These are phyloP conservation scores for Gavialis gangeticus DNA, from an alignment of 2,113 vertebrate species.

Conservation along the genomic window DNA sequence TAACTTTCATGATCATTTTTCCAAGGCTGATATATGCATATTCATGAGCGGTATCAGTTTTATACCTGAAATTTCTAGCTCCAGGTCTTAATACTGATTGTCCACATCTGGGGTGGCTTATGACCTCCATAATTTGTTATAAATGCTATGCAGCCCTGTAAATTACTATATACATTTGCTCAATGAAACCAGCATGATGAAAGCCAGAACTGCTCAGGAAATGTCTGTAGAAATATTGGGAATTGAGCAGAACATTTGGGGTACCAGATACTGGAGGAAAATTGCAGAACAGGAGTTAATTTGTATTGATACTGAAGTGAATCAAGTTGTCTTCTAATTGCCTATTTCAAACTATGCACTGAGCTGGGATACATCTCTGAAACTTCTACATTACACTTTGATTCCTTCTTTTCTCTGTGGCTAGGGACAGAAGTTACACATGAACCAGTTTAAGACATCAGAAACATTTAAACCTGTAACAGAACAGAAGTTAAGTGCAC, in stretches of 20 bases:
- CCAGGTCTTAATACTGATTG: background rate
- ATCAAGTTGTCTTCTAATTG: constrained; percentile 51
- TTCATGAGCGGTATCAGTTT: background rate
- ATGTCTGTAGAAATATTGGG: constrained; percentile 24
- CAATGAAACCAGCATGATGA: constrained; percentile 60
- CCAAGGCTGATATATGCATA: background rate
- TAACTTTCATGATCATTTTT: background rate
- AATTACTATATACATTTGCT: background rate
- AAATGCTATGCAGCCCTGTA: background rate
- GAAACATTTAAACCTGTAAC: background rate
- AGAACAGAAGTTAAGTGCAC: background rate
- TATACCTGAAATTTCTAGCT: background rate
- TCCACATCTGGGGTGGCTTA: background rate
- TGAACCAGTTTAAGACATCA: constrained; percentile 27
- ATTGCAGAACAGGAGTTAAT: constrained; percentile 53
- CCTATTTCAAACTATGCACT: background rate
- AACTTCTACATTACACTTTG: background rate
- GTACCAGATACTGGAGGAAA: background rate
- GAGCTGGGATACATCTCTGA: background rate
- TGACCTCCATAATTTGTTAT: background rate
- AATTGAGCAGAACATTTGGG: constrained; percentile 1
- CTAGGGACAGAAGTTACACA: no score
- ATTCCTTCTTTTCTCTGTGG: background rate
- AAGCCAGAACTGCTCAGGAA: constrained; percentile 51
- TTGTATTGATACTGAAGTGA: constrained; percentile 27